These are phyloP conservation scores for Scaptomyza flava DNA, from an alignment of 2,888 invertebrate species.

Conservation along the genomic window DNA sequence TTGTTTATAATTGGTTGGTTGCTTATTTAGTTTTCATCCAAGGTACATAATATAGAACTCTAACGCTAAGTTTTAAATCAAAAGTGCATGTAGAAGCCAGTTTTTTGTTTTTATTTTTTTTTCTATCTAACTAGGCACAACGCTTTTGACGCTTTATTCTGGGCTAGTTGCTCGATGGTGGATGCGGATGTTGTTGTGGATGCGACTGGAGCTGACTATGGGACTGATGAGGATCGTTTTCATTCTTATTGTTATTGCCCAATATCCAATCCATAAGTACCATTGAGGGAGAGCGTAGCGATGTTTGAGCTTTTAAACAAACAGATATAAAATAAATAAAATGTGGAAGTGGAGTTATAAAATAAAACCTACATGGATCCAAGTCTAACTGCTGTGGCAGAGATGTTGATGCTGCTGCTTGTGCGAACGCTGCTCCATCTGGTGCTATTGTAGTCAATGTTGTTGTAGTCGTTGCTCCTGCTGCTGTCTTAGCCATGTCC, in stretches of 20 bases:
- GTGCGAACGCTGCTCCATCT: conserved; percentile 83
- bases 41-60: conserved; percentile 69
- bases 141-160: conserved; percentile 5
- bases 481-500: conserved; percentile 89
- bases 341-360: not conserved
- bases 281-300: conserved; percentile 91
- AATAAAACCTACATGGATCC: conserved; percentile 86
- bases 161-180: conserved; percentile 23
- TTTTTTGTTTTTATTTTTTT: conserved; percentile 1
- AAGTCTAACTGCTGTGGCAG: conserved; percentile 87
- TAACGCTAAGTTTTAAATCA: conserved; percentile 43
- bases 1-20: conserved; percentile 2
- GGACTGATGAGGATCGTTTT: conserved; percentile 41
- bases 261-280: conserved; percentile 92
- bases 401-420: conserved; percentile 6
- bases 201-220: conserved; percentile 7
- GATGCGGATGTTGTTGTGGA: conserved; percentile 7
- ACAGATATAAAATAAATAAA: not conserved
- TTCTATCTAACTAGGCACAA: conserved; percentile 8
- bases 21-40: conserved; percentile 39
- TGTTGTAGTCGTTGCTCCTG: conserved; percentile 10
- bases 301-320: conserved; percentile 88
- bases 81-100: conserved; percentile 24
- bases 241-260: conserved; percentile 85
- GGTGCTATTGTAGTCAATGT: conserved; percentile 1